Base-by-base conservation (phyloP, 2,888 invertebrate genomes). In the Alloplasta piceator region DNA sequence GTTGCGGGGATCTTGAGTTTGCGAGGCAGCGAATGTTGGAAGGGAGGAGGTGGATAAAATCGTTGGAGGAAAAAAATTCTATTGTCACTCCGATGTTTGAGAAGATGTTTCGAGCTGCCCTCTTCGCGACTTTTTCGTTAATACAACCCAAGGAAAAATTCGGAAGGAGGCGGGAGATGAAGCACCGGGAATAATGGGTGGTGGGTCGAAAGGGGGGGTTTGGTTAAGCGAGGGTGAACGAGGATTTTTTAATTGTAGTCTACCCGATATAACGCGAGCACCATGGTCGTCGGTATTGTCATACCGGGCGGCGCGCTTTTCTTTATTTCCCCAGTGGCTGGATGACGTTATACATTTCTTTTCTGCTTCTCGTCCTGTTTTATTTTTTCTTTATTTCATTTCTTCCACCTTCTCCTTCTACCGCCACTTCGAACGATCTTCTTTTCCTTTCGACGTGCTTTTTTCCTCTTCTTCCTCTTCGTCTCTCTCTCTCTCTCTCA, bases 241-340 rank as follows among this genome's bases (percentile, higher is more conserved):
- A 87, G 88, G 88, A 87, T 89, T 90, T 90, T 90, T 90, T 90
- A 90, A 90, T 90, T 90, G 90, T 89, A 90, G 89, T 89, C 89
- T 86, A 88, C 86, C 85, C 87, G 86, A 88, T 88, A 90, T 89
- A 88, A 88, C 88, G 87, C 87, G 86, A 85, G 89, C 87, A 84
- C 85, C 87, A 26, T 26, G 82, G 83, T 83, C 83, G 84, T 84
- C 85, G 84, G 89, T 90, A 91, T 91, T 91, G 91, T 91, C 90
- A 90, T 90, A 89, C 90, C 87, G 85, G 86, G 85, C 89, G 85
- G 87, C 88, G 67, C 60, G 91, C 90, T 91, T 91, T 92, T 91
- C 92, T 92, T 92, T 92, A 92, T 92, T 92, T 92, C 92, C 92
- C 92, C 87, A 91, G 92, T 92, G 92, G 90, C 92, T 89, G 90